These are phyloP conservation scores for Centropristis striata DNA, from an alignment of 2,113 vertebrate genomes.

Conservation along the genomic window DNA sequence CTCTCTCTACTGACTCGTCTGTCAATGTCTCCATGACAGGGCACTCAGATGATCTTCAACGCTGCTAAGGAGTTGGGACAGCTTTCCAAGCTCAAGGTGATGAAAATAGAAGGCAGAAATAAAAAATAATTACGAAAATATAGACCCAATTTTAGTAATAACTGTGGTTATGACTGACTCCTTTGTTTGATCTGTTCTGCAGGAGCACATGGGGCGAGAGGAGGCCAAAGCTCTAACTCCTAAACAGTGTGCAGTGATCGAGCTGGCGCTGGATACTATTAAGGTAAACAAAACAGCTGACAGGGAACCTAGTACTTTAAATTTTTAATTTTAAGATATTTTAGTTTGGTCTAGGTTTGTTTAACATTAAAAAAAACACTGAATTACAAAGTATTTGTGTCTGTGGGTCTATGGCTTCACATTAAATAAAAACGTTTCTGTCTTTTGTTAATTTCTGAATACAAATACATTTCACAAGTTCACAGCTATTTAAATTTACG, in stretches of 20 bases:
- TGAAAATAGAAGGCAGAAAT: neutral
- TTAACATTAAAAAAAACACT: neutral
- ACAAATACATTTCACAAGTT: too few species aligned
- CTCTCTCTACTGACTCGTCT: neutral
- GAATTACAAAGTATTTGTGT: neutral
- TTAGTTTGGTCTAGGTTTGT: neutral
- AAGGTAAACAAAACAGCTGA: slow-evolving; percentile 85
- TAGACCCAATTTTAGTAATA: neutral
- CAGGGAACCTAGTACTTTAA: neutral
- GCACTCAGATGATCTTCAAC: slow-evolving; percentile 98
- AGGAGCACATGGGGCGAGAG: slow-evolving; percentile 99
- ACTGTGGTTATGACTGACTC: neutral
- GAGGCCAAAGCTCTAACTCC: slow-evolving; percentile 96
- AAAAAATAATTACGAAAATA: neutral
- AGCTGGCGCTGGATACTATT: slow-evolving; percentile 96
- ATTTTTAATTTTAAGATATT: neutral
- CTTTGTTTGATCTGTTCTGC: slow-evolving; percentile 29
- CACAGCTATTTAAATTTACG: too few species aligned
- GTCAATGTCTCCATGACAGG: slow-evolving; percentile 82
- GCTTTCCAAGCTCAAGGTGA: slow-evolving; percentile 96
- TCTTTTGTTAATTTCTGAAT: too few species aligned
- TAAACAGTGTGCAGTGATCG: slow-evolving; percentile 96
- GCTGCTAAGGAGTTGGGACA: slow-evolving; percentile 98
- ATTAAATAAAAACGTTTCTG: too few species aligned
- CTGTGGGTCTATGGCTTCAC: neutral